Base-by-base conservation (phyloP, 1,140 invertebrate species). In the Drosophila nasuta region DNA sequence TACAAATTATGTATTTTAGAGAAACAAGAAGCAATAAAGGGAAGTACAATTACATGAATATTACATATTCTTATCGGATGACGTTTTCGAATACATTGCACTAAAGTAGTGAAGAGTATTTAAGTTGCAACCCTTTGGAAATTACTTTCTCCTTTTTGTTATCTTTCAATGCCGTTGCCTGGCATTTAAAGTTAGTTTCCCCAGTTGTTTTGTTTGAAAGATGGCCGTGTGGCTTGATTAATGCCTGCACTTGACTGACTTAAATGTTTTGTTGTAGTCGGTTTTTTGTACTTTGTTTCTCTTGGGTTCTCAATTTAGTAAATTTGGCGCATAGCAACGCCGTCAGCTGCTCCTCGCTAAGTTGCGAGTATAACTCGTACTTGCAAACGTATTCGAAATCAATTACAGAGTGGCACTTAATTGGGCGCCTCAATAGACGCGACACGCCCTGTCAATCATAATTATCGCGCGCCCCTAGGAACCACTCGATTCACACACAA, bases 371-470 rank as follows among this genome's bases (percentile, higher is more conserved):
- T 35, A 25, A 33, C 30, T 33, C 30, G 30, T 33, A 46, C 15
- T 20, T 8, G 46, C 15, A 38, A 0, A 17, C 67, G 33, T 81
- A 89, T 89, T 85, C 75, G 54, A 89, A 89, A 89, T 89, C 85
- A 89, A 89, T 89, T 89, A 89, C 65, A 71, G 73, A 89, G 75
- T 83, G 78, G 52, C 75, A 73, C 81, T 89, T 89, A 89, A 89
- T 89, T 89, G 85, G 81, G 77, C 81, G 85, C 77, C 77, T 87
- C 83, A 87, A 89, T 89, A 80, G 83, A 69, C 48, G 74, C 83
- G 83, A 87, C 83, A 87, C 83, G 83, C 83, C 86, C 78, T 81
- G 85, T 89, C 85, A 89, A 89, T 89, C 85, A 85, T 62, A 89
- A 89, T 89, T 89, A 89, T 78, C 67, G 58, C 48, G 70, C 54